Base-by-base conservation (phyloP, 2,113 vertebrate genomes). In the Acrocephalus kingi region DNA sequence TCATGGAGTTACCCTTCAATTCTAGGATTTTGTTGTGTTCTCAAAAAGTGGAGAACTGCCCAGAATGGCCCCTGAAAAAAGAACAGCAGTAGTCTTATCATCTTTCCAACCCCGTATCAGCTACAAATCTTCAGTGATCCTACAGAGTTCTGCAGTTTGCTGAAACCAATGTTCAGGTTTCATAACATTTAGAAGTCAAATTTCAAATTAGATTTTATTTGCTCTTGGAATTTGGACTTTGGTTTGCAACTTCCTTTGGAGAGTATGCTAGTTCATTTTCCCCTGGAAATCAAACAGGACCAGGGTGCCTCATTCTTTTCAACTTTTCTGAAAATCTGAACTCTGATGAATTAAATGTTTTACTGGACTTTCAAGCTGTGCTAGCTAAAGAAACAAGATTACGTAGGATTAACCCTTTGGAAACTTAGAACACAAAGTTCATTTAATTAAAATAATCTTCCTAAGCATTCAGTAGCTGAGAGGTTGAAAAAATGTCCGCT, bases 371-470 rank as follows among this genome's bases (percentile, higher is more conserved):
- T 67, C 23, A 87, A 81, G 56, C 16, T 91, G 48, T 81, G 51
- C 63, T 77, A 82, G 54, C 43, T 90, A 59, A 83, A 69, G 87
- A 90, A 96, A 83, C 46, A 68, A 48, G 86, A 92, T 85, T 87
- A 88, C 1, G 0, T 39, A 51, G 84, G 76, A 93, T 94, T 96
- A 90, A 97, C 72, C 56, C 63, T 92, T 83, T 89, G 46, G 73
- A 92, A 92, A 89, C 83, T 77, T 61, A 72, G 39, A 61, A 58
- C 54, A 52, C 43, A 49, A 62, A 80, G 33, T 82, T 66, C 55
- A 37, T 91, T 78, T 80, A 87, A 84, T 93, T 91, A 91, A 85
- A 90, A 69, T 97, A 93, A 94, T 93, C 73, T 78, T 92, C 79
- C 80, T 72, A 75, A 94, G 63, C 51, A 84, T 86, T 83, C 59